phyloP scores from a whole-genome alignment of 2,113 vertebrate species.

The Asarcornis scutulata region DNA sequence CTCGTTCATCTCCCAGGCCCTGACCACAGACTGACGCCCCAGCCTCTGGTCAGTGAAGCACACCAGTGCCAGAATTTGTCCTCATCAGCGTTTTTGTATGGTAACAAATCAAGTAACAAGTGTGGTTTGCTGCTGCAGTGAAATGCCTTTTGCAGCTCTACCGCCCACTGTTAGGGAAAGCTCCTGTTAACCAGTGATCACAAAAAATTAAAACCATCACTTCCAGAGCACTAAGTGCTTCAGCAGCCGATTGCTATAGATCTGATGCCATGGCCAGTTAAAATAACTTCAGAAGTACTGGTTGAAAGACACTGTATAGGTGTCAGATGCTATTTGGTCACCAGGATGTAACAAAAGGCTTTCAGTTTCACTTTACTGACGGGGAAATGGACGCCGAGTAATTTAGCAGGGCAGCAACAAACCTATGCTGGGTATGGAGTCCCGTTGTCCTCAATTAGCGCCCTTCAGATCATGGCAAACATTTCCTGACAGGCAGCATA shows the following conservation, averaged over 20 bases:
- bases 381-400: conserved; percentile 26
- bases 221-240: not conserved
- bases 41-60: not conserved
- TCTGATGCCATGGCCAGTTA: not conserved
- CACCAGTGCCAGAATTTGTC: fast-evolving
- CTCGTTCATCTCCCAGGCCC: fast-evolving
- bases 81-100: not conserved
- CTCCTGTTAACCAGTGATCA: not conserved
- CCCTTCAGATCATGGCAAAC: not conserved
- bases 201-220: not conserved
- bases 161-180: not conserved
- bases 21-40: not conserved
- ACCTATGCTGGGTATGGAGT: not conserved
- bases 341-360: not conserved
- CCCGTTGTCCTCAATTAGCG: not conserved
- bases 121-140: fast-evolving
- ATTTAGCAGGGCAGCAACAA: not conserved
- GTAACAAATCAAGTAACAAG: not conserved
- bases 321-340: not conserved
- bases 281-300: not conserved
- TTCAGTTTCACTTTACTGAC: conserved; percentile 37
- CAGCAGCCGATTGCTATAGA: not conserved
- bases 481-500: not conserved
- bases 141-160: not conserved
- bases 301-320: not conserved